A percentile compares a stretch with the other conserved stretches of the same genome.
phyloP scores from a whole-genome alignment of 2,113 vertebrate species.

The Nipponia nippon region DNA sequence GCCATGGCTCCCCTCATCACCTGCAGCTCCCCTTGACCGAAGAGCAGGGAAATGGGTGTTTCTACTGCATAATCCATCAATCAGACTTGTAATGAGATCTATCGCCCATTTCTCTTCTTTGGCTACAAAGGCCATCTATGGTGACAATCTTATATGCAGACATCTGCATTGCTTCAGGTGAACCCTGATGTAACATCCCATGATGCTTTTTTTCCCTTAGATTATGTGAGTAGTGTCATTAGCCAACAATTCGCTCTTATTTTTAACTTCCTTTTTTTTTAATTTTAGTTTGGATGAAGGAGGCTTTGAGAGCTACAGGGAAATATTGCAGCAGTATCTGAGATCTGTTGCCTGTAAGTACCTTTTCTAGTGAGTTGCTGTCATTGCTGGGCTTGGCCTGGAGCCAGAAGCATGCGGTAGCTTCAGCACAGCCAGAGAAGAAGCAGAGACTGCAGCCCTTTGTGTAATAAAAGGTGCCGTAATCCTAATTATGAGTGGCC shows the following conservation, averaged over 20 bases:
- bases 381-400: not conserved
- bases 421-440: not conserved
- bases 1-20: not conserved
- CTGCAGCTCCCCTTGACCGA: not conserved
- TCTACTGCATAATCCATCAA: not conserved
- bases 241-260: not conserved
- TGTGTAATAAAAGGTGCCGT: not conserved
- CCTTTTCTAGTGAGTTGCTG: not conserved
- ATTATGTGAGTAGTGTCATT: not conserved
- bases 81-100: not conserved
- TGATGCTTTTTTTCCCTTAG: not conserved
- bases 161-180: not conserved
- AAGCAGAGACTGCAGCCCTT: not conserved
- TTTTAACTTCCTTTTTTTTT: not conserved
- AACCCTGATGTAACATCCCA: not conserved
- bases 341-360: conserved; percentile 15
- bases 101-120: not conserved
- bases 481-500: not conserved
- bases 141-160: not conserved
- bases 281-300: conserved; percentile 17
- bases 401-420: not conserved
- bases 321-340: not conserved
- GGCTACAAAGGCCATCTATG: not conserved
- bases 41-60: not conserved
- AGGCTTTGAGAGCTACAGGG: conserved; percentile 4